A percentile compares a stretch with the other conserved stretches of the same genome.
These are phyloP conservation scores for Megatriorchis doriae DNA, from an alignment of 2,113 vertebrate species.

Conservation along the genomic window DNA sequence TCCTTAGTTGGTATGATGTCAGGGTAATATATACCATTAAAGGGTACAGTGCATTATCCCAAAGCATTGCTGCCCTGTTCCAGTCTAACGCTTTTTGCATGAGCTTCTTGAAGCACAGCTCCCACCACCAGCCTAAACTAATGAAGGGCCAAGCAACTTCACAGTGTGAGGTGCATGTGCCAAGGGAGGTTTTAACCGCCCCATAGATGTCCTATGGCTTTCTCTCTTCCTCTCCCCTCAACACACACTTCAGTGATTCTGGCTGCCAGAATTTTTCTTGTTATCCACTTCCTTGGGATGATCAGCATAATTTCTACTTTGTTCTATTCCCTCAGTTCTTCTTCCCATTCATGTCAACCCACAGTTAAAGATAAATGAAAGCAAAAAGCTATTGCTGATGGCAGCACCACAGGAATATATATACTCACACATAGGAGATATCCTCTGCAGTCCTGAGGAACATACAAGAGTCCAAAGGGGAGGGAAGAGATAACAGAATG, in stretches of 20 bases:
- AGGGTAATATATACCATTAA: background rate
- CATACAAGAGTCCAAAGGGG: background rate
- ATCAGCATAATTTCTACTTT: background rate
- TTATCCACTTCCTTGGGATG: background rate
- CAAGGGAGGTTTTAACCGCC: background rate
- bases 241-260: background rate
- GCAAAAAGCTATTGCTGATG: background rate
- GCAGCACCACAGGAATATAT: background rate
- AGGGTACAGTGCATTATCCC: background rate
- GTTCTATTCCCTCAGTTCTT: background rate
- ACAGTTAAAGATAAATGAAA: background rate
- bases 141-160: background rate
- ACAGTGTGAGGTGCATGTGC: accelerated
- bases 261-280: background rate
- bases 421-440: background rate
- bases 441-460: background rate
- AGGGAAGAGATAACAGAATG: background rate
- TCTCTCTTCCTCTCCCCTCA: background rate
- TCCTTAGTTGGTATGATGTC: background rate
- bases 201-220: background rate
- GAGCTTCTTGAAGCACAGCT: background rate
- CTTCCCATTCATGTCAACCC: background rate
- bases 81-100: background rate
- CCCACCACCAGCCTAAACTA: background rate
- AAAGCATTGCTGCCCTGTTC: background rate